phyloP scores from a whole-genome alignment of 2,113 vertebrate species.

The Datnioides undecimradiatus region DNA sequence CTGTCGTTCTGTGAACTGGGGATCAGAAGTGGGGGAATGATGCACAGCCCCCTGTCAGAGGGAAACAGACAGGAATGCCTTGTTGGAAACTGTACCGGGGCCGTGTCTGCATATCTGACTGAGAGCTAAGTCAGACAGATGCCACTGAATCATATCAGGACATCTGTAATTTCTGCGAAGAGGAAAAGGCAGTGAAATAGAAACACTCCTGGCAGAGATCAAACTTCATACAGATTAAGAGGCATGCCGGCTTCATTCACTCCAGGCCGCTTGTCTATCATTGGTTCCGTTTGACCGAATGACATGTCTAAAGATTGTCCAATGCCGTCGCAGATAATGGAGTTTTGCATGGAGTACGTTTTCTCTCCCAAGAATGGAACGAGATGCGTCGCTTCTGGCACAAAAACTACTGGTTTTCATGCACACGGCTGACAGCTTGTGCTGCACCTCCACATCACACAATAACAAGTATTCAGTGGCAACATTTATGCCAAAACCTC shows the following conservation, averaged over 20 bases:
- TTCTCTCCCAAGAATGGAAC: slow-evolving; percentile 38
- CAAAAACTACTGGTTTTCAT: slow-evolving; percentile 43
- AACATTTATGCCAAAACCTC: not conserved
- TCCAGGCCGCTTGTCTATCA: slow-evolving; percentile 57
- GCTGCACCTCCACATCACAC: slow-evolving; percentile 6
- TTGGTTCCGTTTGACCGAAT: slow-evolving; percentile 64
- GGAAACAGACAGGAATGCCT: slow-evolving; percentile 49
- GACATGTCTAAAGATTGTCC: slow-evolving; percentile 65
- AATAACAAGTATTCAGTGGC: slow-evolving; percentile 11
- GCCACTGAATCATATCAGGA: slow-evolving; percentile 66
- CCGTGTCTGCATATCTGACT: slow-evolving; percentile 62
- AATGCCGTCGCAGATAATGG: slow-evolving; percentile 59
- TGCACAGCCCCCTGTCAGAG: slow-evolving; percentile 59
- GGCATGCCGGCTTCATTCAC: slow-evolving; percentile 51
- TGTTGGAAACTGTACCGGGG: slow-evolving; percentile 37
- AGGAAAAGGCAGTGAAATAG: slow-evolving; percentile 47
- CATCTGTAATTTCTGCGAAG: slow-evolving; percentile 64
- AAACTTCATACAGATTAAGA: slow-evolving; percentile 65
- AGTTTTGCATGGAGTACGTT: too few relatives aligned
- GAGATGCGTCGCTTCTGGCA: slow-evolving; percentile 36
- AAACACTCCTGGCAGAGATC: slow-evolving; percentile 50
- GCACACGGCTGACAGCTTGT: slow-evolving; percentile 23
- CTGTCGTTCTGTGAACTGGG: slow-evolving; percentile 36
- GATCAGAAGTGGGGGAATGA: slow-evolving; percentile 60
- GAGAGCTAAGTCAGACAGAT: slow-evolving; percentile 60